A percentile compares a stretch with the other conserved stretches of the same genome.
Conservation (phyloP, 2,113 vertebrate species). For the Hydropotes inermis region DNA sequence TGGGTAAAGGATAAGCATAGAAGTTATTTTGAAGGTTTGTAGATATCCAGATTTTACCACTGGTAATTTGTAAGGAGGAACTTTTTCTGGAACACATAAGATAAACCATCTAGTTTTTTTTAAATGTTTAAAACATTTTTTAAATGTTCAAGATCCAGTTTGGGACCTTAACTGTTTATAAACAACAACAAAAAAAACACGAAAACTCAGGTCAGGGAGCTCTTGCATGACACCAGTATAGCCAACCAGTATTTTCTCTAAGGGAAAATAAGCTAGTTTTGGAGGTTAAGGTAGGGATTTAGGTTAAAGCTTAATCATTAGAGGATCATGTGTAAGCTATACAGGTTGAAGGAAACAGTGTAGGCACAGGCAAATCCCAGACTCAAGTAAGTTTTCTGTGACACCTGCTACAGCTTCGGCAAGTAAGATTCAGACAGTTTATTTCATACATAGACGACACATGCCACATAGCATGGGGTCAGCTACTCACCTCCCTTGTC, state of each 20-base stretch:
- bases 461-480: neutral
- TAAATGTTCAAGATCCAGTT: neutral
- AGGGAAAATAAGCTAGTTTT: neutral
- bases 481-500: neutral
- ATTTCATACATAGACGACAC: neutral
- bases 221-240: neutral
- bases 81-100: neutral
- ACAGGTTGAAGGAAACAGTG: neutral
- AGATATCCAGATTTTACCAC: neutral
- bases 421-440: neutral
- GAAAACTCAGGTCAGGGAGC: neutral
- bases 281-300: neutral
- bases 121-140: neutral
- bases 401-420: neutral
- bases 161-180: neutral
- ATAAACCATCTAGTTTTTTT: neutral
- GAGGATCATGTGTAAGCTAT: neutral
- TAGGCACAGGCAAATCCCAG: neutral
- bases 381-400: neutral
- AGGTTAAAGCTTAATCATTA: neutral
- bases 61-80: conserved; percentile 24
- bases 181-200: neutral
- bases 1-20: neutral
- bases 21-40: neutral
- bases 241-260: neutral